phyloP scores from a whole-genome alignment of 1,140 invertebrate species.

The Tyrophagus putrescentiae region DNA sequence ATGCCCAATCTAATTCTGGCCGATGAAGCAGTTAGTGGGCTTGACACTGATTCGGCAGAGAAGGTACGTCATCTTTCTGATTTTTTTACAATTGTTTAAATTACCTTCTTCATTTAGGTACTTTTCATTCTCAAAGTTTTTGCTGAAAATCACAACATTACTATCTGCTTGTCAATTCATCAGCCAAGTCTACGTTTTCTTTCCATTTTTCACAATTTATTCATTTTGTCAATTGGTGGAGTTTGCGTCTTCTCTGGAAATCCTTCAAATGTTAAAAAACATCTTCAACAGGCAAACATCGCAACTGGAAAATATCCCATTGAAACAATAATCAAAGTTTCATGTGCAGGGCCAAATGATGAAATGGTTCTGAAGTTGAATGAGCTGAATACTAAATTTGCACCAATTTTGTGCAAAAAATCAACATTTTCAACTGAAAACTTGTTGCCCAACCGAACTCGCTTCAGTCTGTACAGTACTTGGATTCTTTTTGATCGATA shows the following conservation, averaged over 20 bases:
- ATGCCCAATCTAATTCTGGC: conserved; percentile 20
- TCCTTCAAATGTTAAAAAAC: neutral
- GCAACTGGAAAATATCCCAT: neutral
- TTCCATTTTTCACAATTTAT: neutral
- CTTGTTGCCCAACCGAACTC: neutral
- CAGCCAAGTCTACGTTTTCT: conserved; percentile 7
- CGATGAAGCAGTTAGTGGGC: conserved; percentile 35
- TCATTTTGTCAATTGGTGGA: neutral
- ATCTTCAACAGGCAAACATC: neutral
- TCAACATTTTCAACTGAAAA: neutral
- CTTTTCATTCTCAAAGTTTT: neutral
- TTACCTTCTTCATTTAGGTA: too few species aligned
- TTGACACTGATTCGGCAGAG: conserved; percentile 45
- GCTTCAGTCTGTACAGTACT: neutral
- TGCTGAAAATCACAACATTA: conserved; percentile 4
- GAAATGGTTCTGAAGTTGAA: neutral
- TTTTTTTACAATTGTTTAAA: too few species aligned
- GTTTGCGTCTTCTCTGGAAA: neutral
- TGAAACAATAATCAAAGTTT: conserved; percentile 1
- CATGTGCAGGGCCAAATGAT: neutral
- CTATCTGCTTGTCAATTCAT: conserved; percentile 8
- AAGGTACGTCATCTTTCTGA: too few species aligned
- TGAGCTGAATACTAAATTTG: too few species aligned
- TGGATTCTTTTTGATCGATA: neutral
- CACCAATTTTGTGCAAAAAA: too few species aligned